Evolutionary conservation across 2,113 vertebrate genomes (phyloP), one percentile per base, ranked within the genome.

Genomic region (Puma concolor): DNA sequence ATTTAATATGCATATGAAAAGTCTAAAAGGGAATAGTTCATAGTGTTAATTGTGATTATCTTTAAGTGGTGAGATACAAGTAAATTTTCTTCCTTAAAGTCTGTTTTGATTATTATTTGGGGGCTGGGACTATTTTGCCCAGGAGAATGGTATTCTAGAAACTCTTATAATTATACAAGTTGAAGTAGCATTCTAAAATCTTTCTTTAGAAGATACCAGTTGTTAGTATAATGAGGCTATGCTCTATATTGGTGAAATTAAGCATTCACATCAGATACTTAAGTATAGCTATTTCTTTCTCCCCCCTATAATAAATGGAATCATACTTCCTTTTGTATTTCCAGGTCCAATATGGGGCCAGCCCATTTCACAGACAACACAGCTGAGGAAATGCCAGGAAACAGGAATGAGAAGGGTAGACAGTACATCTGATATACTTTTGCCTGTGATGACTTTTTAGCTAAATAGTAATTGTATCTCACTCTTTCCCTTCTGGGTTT

Each of bases 121-220:
- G n/a, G 0, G 54, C 21, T 15, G 64, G 19, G 57, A 33, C 15
- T 66, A 66, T 44, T 97, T 76, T 86, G 64, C 9, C 19, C 31
- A 4, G 29, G 41, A 63, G 19, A 83, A 67, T 72, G 10, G 36
- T 82, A 12, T 95, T 67, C 44, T 66, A 71, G 11, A 91, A 66
- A 31, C 50, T 86, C 44, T 64, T 87, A 41, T 0, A 67, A 36
- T 81, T 91, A 93, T 3, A 64, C 15, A 87, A 90, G 57, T 48
- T 84, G 41, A 93, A 95, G 88, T 80, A 88, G 14, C 14, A 33
- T 93, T 84, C 15, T 25, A 80, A 95, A 95, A n/a, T 36, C 19
- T 91, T 94, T 83, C 88, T 95, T 87, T 79, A 44, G 72, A 97
- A 92, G 25, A 23, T 48, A 90, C 6, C 41, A 33, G 9, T 77